phyloP scores from a whole-genome alignment of 2,888 invertebrate genomes.

The Heteromurus nitidus region DNA sequence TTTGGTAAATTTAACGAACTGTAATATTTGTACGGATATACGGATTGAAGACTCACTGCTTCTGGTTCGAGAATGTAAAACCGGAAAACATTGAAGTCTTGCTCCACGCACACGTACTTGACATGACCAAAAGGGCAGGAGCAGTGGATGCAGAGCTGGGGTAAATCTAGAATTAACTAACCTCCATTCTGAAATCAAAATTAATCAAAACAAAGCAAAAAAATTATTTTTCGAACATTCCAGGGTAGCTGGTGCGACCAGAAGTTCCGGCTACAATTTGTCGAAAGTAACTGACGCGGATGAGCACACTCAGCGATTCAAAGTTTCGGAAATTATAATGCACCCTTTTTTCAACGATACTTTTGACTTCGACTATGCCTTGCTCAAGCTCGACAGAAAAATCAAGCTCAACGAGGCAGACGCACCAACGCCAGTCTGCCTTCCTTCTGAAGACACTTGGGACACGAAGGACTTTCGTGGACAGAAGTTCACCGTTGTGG shows the following conservation, averaged over 20 bases:
- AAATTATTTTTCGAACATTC: constrained; percentile 2
- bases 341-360: constrained; percentile 64
- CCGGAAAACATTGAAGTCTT: constrained; percentile 60
- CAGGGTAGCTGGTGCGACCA: constrained; percentile 66
- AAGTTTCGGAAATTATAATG: constrained; percentile 65
- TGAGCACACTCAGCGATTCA: constrained; percentile 63
- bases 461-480: constrained; percentile 14
- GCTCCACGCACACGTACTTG: constrained; percentile 61
- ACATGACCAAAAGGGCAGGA: constrained; percentile 51
- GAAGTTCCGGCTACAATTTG: constrained; percentile 60
- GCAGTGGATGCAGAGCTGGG: constrained; percentile 49
- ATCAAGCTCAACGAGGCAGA: constrained; percentile 57
- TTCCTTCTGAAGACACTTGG: constrained; percentile 39
- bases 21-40: neutral
- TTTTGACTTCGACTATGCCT: constrained; percentile 69
- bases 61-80: constrained; percentile 48
- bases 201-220: neutral
- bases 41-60: constrained; percentile 68
- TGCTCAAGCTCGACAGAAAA: constrained; percentile 60
- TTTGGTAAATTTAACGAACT: neutral
- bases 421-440: constrained; percentile 68
- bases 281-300: constrained; percentile 59
- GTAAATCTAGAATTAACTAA: neutral
- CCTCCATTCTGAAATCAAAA: neutral
- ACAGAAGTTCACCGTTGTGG: constrained; percentile 28